Base-by-base conservation (phyloP, 2,797 vertebrate species). In the Babyrousa celebensis region DNA sequence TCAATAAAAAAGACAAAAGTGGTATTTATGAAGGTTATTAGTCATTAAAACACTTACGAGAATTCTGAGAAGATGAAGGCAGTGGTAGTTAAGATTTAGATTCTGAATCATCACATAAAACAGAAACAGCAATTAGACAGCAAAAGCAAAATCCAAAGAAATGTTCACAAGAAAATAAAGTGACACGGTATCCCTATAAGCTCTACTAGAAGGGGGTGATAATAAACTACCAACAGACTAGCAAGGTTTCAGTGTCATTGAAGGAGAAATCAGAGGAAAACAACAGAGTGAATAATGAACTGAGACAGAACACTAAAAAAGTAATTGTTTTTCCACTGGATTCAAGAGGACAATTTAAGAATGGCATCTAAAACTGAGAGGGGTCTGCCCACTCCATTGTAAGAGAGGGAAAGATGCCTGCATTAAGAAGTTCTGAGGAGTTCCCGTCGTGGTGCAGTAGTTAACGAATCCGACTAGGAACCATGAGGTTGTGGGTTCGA, bases 1-100 rank as follows among this genome's bases (percentile, higher is more conserved):
- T 32, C 27, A 58, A 58, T 78, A 43, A 3, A 77, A 58, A 48
- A 52, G 56, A n/a, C 32, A 84, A 85, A 77, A 89, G 32, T 10
- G 56, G 18, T 68, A 85, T 56, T 75, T 48, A 56, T 52, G 27
- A 96, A 16, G 52, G 14, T 10, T 72, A 40, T 72, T 48, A 56
- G 52, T 40, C 58, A 85, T 60, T 79, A 92, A 89, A 89, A 85
- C 29, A 43, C 58, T 79, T 85, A 21, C 17, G 48, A 96, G 6
- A 25, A 77, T 23, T 67, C 15, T 74, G 60, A 91, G 48, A 65
- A n/a, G 18, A 79, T 12, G 32, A 60, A 63, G 63, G 75, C 60
- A 86, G 43, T 72, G n/a, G 40, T 17, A 89, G 52, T 63, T 12
- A 56, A 86, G 36, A 67, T 92, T 77, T 32, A 71, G 79, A 52